These are phyloP conservation scores for Luscinia megarhynchos DNA, from an alignment of 2,797 vertebrate genomes.

Conservation along the genomic window DNA sequence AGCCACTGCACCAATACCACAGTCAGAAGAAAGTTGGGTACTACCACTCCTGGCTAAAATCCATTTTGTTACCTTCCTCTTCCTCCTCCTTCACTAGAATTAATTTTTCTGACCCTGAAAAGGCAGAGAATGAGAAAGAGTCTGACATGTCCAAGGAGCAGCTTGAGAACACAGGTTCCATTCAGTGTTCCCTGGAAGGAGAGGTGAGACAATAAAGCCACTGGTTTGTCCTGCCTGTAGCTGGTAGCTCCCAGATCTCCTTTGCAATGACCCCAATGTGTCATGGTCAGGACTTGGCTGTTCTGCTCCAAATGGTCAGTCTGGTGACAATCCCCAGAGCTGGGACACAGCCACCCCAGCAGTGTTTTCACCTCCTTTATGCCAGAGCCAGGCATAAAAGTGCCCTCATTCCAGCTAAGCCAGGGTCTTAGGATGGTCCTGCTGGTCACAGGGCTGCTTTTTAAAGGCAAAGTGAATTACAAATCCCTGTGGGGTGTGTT, in stretches of 20 bases:
- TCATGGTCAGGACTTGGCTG: neutral
- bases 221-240: neutral
- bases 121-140: neutral
- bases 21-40: neutral
- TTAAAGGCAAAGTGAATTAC: neutral
- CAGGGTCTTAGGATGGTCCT: neutral
- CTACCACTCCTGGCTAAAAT: neutral
- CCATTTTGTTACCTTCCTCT: neutral
- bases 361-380: neutral
- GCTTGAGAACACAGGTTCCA: neutral
- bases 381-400: neutral
- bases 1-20: neutral
- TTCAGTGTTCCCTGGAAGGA: neutral
- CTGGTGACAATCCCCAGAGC: neutral
- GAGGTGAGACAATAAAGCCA: neutral
- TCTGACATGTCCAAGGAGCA: neutral
- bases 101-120: neutral
- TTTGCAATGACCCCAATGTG: neutral
- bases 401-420: neutral
- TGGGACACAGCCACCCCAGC: neutral
- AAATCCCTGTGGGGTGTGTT: neutral
- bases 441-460: neutral
- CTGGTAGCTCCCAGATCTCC: neutral
- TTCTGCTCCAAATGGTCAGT: accelerated
- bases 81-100: neutral